Evolutionary conservation across 2,113 vertebrate genomes (phyloP), one percentile per base, ranked within the genome.

Genomic region (Syngnathoides biaculeatus): DNA sequence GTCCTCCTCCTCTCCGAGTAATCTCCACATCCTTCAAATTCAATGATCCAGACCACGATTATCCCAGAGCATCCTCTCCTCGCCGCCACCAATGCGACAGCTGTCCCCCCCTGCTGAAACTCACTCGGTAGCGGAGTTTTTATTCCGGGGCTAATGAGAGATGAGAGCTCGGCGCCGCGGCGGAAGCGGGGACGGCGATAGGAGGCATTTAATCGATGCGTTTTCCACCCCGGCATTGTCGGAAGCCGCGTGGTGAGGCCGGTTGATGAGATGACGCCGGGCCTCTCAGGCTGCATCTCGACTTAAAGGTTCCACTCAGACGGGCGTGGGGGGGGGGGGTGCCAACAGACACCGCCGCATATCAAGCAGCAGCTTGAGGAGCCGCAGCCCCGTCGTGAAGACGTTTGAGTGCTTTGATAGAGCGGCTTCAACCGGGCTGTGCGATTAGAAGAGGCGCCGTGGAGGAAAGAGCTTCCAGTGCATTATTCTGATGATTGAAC

Each of bases 241-340:
- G 72, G 72, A 69, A 74, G 80, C 69, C 78, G 72, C 82, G 87
- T 79, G 82, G 79, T 79, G 56, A 78, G 80, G 58, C 81, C 81
- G 82, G 81, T 86, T 87, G 88, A 89, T 87, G 80, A 86, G 76
- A 55, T 61, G 65, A 80, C 62, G 55, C 65, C 78, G 19, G n/a
- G 6, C 64, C 73, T 67, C 57, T 81, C 76, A 67, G 75, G 83
- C 85, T 86, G 84, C 72, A 15, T 79, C 82, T 70, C 61, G 68
- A 74, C 84, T 84, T 87, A 84, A 86, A 86, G 81, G 80, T 76
- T 87, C 78, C 48, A 85, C 84, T 88, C 85, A 50, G 83, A 75
- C 79, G 83, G 77, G 83, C 65, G 85, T 78, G 76, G 71, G 88
- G 83, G 79, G 72, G 74, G 74, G 77, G 69, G 80, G 71, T 79